Percentiles rank a stretch among this genome's conserved stretches.
phyloP scores from a whole-genome alignment of 2,797 vertebrate species.

The Anolis apletophallus region DNA sequence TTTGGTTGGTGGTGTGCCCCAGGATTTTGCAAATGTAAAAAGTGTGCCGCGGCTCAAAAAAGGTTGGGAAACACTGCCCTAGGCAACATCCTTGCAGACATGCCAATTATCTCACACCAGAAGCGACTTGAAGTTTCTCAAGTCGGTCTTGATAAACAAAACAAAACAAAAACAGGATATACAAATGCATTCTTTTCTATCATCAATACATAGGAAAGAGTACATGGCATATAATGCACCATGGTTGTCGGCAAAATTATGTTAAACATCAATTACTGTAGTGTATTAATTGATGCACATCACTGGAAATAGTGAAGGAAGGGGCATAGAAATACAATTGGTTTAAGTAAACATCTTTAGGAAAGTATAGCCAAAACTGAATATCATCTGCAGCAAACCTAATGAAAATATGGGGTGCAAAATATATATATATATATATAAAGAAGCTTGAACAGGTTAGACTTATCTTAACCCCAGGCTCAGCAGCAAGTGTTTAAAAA shows the following conservation, averaged over 20 bases:
- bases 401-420: neutral
- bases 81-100: no score
- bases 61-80: no score
- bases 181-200: neutral
- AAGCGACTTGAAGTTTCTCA: no score
- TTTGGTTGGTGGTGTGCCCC: no score
- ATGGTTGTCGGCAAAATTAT: neutral
- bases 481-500: constrained; percentile 2
- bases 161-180: neutral
- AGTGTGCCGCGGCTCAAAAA: no score
- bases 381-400: neutral
- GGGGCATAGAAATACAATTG: neutral
- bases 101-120: no score
- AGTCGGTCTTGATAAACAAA: no score
- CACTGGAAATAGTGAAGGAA: neutral
- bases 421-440: no score
- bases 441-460: neutral
- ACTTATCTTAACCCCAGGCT: neutral
- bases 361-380: neutral
- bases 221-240: neutral
- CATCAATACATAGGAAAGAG: neutral
- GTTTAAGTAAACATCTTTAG: neutral
- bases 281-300: neutral
- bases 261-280: neutral
- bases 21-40: no score